Percentiles rank a stretch among this genome's conserved stretches.
Conservation (phyloP, 2,113 vertebrate species). For the Elephantulus edwardii region DNA sequence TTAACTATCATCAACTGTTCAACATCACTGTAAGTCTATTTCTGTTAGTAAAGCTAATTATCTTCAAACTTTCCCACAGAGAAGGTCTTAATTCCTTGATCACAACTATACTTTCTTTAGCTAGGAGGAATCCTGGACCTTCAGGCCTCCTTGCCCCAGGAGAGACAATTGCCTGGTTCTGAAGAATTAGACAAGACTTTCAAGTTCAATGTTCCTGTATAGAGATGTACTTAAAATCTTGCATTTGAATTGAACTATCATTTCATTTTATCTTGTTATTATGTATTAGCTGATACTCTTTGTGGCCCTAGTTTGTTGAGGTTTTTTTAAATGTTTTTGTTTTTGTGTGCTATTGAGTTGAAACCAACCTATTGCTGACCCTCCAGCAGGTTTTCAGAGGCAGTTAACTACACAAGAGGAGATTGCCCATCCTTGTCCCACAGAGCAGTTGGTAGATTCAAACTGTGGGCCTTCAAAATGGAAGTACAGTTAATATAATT, state of each 20-base stretch:
- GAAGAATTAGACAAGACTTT: constrained; percentile 26
- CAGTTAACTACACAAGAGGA: no score
- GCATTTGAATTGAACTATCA: neutral
- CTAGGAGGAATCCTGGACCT: neutral
- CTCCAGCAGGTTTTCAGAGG: no score
- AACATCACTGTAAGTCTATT: neutral
- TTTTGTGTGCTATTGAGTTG: no score
- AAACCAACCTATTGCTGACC: no score
- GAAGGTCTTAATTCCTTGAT: neutral
- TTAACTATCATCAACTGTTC: neutral
- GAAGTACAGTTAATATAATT: no score
- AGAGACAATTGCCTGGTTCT: neutral
- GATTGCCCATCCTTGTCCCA: no score
- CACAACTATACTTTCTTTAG: neutral
- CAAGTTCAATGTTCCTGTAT: constrained; percentile 13
- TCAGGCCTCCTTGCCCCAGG: neutral
- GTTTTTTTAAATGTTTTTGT: no score
- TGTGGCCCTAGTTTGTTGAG: neutral
- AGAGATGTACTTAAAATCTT: constrained; percentile 31
- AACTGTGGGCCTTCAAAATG: no score
- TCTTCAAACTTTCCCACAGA: neutral
- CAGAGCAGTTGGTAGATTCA: no score
- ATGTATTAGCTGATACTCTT: no score
- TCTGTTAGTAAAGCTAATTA: neutral
- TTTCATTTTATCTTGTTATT: constrained; percentile 13